Evolutionary conservation across 2,888 invertebrate species (phyloP).

Genomic region (Orthosia cruda): DNA sequence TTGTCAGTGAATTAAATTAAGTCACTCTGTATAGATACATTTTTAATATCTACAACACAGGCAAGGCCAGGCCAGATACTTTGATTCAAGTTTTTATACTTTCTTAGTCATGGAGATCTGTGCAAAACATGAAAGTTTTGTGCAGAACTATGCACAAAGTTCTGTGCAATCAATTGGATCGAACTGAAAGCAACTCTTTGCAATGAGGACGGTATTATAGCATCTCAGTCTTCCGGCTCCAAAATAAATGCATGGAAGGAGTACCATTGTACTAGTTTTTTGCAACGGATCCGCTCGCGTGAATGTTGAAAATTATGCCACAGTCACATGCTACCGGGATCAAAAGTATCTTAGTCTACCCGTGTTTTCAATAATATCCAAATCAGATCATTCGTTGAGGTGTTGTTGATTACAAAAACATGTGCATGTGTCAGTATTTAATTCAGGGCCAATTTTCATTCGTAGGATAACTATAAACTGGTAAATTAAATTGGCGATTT

Average conservation of each 20-base stretch:
- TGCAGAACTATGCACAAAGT: constrained; percentile 30
- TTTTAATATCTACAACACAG: not conserved
- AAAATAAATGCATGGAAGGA: not conserved
- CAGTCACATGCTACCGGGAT: not conserved
- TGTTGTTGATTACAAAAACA: too few species aligned
- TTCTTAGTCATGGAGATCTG: not conserved
- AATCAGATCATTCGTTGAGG: too few species aligned
- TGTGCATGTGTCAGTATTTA: too few species aligned
- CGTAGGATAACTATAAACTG: too few species aligned
- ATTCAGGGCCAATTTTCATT: too few species aligned
- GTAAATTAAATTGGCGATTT: too few species aligned
- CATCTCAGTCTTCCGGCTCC: not conserved
- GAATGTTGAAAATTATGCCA: not conserved
- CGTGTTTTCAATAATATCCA: too few species aligned
- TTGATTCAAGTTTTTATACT: not conserved
- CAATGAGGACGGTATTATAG: not conserved
- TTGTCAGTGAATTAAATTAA: not conserved
- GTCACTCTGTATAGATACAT: not conserved
- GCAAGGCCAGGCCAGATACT: not conserved
- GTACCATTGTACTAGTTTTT: not conserved
- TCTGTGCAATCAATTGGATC: constrained; percentile 22
- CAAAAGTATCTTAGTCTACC: too few species aligned
- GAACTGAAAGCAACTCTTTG: not conserved
- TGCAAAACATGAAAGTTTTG: constrained; percentile 19
- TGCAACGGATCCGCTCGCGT: not conserved